Conservation (phyloP, 2,888 invertebrate species). For the Sesamia inferens region DNA sequence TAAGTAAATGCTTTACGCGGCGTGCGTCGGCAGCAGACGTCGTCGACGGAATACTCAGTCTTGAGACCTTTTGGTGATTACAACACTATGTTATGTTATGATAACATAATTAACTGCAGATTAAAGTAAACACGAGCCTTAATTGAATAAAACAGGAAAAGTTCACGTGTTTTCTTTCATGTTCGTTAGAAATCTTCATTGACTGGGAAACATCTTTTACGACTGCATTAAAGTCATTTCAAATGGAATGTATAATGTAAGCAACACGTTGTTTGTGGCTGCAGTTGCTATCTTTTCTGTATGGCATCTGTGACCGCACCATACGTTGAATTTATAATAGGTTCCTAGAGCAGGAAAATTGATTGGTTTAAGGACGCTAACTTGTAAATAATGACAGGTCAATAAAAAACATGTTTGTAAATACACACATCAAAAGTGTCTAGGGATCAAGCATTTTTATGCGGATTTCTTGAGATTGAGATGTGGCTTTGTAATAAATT, state of each 20-base stretch:
- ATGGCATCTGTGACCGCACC: slow-evolving; percentile 16
- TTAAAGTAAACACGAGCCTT: background rate
- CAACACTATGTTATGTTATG: background rate
- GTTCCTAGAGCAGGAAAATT: slow-evolving; percentile 20
- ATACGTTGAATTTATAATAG: slow-evolving; percentile 47
- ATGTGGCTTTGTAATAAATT: too few relatives aligned
- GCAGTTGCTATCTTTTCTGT: background rate
- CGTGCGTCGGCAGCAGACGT: too few relatives aligned
- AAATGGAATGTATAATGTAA: slow-evolving; percentile 1
- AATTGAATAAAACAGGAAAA: background rate
- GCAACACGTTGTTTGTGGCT: background rate
- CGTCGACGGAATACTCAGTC: too few relatives aligned
- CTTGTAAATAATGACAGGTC: too few relatives aligned
- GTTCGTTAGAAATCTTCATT: background rate
- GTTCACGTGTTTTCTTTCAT: background rate
- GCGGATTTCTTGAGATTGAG: too few relatives aligned
- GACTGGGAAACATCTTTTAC: slow-evolving; percentile 1
- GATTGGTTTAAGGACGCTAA: slow-evolving; percentile 26
- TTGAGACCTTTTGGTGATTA: background rate
- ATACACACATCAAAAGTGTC: too few relatives aligned
- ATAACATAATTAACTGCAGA: background rate
- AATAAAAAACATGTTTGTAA: too few relatives aligned
- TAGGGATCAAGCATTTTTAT: too few relatives aligned
- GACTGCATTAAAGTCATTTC: background rate
- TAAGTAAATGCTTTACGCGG: background rate